Conservation (phyloP, 2,888 invertebrate genomes). For the Pomacea canaliculata region DNA sequence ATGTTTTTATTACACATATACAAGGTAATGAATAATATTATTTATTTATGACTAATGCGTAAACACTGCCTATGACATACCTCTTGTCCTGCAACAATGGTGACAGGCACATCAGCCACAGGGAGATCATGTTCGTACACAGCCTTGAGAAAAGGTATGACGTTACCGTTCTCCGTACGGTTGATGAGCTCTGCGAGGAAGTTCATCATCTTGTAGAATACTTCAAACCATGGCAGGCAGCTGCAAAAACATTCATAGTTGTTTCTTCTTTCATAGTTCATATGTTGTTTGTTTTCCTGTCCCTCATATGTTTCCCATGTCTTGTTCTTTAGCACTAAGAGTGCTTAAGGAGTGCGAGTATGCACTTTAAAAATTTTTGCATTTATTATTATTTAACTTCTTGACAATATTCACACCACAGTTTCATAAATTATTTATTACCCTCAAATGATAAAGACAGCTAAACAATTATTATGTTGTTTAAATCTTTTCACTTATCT, state of each 20-base stretch:
- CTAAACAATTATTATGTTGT: neutral
- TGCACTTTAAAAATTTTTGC: no score
- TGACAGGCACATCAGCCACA: constrained; percentile 48
- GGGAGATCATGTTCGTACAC: constrained; percentile 80
- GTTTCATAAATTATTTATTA: neutral
- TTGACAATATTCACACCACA: neutral
- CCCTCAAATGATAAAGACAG: neutral
- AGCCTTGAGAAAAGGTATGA: constrained; percentile 75
- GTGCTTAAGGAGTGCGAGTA: no score
- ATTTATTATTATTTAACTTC: neutral
- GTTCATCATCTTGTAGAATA: constrained; percentile 89
- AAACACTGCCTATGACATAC: constrained; percentile 35
- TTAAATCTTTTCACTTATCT: no score
- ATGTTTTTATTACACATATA: no score
- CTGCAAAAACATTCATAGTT: constrained; percentile 72
- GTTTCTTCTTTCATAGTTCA: no score
- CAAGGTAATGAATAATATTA: no score
- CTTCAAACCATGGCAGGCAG: constrained; percentile 96
- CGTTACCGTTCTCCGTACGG: constrained; percentile 53
- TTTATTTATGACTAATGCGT: no score
- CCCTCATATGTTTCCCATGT: no score
- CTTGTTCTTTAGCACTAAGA: no score
- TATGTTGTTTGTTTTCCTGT: neutral
- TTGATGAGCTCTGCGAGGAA: constrained; percentile 83
- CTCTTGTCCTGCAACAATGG: constrained; percentile 58